These are phyloP conservation scores for Rhabdornis inornatus DNA, from an alignment of 2,113 vertebrate genomes.

Conservation along the genomic window DNA sequence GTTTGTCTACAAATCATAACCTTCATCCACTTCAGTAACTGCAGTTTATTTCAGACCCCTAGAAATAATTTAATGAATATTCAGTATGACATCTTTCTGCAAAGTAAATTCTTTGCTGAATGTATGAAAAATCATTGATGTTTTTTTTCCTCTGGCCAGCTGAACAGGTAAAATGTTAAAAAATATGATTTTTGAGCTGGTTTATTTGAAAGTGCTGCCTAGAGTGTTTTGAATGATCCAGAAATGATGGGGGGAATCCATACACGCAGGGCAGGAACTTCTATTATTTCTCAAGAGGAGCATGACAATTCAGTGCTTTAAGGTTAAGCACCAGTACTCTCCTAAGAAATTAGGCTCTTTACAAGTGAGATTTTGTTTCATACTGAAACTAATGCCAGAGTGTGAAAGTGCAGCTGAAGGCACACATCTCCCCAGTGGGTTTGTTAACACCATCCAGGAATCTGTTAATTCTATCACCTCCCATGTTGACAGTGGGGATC, in stretches of 20 bases:
- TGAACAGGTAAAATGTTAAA: neutral
- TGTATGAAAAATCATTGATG: neutral
- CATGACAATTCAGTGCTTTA: neutral
- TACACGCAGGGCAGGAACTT: neutral
- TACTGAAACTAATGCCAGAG: neutral
- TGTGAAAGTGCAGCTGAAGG: slow-evolving; percentile 41
- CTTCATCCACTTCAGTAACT: neutral
- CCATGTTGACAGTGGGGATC: slow-evolving; percentile 43
- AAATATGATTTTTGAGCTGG: neutral
- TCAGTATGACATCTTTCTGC: neutral
- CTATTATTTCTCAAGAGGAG: neutral
- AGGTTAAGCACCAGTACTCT: neutral
- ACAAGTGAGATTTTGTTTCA: neutral
- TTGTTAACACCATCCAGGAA: slow-evolving; percentile 22
- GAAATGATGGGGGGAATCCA: neutral
- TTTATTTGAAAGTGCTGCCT: neutral
- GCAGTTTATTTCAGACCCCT: neutral
- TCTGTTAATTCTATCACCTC: slow-evolving; percentile 1
- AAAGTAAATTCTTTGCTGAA: neutral
- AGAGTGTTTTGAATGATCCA: neutral
- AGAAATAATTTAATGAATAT: neutral
- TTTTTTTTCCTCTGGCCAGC: neutral
- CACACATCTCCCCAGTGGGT: slow-evolving; percentile 9
- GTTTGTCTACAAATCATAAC: neutral
- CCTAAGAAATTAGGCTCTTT: slow-evolving; percentile 1